A percentile compares a stretch with the other conserved stretches of the same genome.
Evolutionary conservation across 1,140 invertebrate species (phyloP).

Genomic region (Heliconius hermathena): DNA sequence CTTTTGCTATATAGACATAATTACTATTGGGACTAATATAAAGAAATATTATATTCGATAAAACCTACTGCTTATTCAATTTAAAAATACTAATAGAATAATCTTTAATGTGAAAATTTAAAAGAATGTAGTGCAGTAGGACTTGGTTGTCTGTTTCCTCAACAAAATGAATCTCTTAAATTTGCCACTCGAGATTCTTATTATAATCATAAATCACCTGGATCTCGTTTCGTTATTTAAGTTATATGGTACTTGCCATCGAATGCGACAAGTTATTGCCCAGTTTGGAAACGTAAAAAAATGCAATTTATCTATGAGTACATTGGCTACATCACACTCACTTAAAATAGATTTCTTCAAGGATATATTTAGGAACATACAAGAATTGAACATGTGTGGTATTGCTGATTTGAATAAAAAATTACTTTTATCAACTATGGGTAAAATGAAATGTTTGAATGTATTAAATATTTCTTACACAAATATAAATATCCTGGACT

Average conservation of each 20-base stretch:
- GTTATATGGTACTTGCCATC: conserved; percentile 47
- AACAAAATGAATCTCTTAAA: conserved; percentile 35
- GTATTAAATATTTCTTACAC: conserved; percentile 62
- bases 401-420: conserved; percentile 52
- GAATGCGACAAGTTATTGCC: conserved; percentile 44
- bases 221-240: conserved; percentile 48
- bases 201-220: conserved; percentile 56
- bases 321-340: conserved; percentile 46
- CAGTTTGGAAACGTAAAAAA: conserved; percentile 45
- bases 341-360: conserved; percentile 53
- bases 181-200: conserved; percentile 61
- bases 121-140: neutral
- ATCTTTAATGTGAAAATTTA: neutral
- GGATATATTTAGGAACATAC: conserved; percentile 49
- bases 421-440: conserved; percentile 45
- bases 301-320: conserved; percentile 49
- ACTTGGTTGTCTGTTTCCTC: neutral
- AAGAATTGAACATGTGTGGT: conserved; percentile 53
- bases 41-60: neutral
- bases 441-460: conserved; percentile 53
- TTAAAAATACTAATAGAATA: neutral
- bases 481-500: conserved; percentile 53
- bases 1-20: too few species aligned
- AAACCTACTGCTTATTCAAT: neutral
- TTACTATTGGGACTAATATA: too few species aligned